Evolutionary conservation across 1,140 invertebrate genomes (phyloP), one percentile per base, ranked within the genome.

Genomic region (Drosophila arawakana): DNA sequence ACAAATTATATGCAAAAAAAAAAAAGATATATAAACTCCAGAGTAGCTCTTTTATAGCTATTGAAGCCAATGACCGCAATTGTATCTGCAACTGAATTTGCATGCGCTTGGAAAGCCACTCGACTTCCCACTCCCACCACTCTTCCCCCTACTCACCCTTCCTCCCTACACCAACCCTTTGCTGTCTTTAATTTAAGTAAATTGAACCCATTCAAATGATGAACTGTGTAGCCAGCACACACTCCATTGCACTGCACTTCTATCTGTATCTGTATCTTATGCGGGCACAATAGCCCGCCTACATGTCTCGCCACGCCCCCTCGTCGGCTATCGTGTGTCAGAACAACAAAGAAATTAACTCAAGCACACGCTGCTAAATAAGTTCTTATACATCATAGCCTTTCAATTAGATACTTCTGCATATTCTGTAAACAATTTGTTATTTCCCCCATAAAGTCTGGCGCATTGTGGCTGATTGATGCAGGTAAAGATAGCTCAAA

Each of bases 321-420:
- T 15, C 7, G 35, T 30, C 25, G 6, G 25, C 70, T 63, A 70
- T 39, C 46, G 58, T 44, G 41, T 62, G 67, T 47, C 73, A 50
- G n/a, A 61, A 13, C 59, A 43, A 81, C 71, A 86, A 86, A 70
- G 68, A 78, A 73, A 61, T 76, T 66, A 78, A 86, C 78, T 78
- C 78, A 86, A 69, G 69, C 75, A 73, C 34, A 34, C 50, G 41
- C 39, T 55, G 54, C 21, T 52, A 11, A 21, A 30, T 9, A 37
- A 46, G 21, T 11, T 44, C 13, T 21, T 52, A 55, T 34, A 54
- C 3, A 30, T 41, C 58, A 57, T 76, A 63, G 61, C 66, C 54
- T 68, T 75, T 75, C 69, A 69, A 71, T 73, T 63, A 61, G 63
- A 30, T 11, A 68, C 30, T 57, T 66, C 41, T 78, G 62, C 68